These are phyloP conservation scores for Corythaixoides concolor DNA, from an alignment of 2,113 vertebrate species.

Conservation along the genomic window DNA sequence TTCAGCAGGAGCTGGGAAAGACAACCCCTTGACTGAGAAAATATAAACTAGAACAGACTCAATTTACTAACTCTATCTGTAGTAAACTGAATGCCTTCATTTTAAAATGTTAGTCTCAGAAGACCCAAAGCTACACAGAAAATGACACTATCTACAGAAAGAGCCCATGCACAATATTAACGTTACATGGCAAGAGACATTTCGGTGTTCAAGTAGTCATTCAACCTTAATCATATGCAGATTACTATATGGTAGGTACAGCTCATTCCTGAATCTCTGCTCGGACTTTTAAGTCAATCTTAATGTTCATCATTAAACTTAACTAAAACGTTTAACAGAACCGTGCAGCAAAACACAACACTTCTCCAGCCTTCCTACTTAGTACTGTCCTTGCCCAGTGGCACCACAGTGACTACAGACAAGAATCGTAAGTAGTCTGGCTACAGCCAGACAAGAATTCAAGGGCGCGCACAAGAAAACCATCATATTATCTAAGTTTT, in stretches of 20 bases:
- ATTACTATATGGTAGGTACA: conserved; percentile 72
- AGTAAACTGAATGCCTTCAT: not conserved
- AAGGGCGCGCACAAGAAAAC: conserved; percentile 29
- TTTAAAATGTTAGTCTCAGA: conserved; percentile 35
- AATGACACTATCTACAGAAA: conserved; percentile 49
- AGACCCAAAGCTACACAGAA: conserved; percentile 53
- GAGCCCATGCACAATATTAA: conserved; percentile 58
- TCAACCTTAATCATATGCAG: conserved; percentile 69
- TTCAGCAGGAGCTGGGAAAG: conserved; percentile 30
- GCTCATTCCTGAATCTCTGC: conserved; percentile 53
- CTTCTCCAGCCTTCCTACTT: not conserved
- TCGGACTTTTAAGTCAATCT: conserved; percentile 2
- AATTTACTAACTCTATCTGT: not conserved
- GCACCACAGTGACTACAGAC: not conserved
- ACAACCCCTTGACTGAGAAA: conserved; percentile 22
- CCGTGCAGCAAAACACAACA: conserved; percentile 19
- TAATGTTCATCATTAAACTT: not conserved
- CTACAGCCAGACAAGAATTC: conserved; percentile 13
- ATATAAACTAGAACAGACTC: not conserved
- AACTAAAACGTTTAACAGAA: conserved; percentile 29
- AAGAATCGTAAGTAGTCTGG: not conserved
- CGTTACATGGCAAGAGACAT: conserved; percentile 46
- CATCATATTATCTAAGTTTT: conserved; percentile 24
- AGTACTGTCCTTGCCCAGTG: conserved; percentile 18
- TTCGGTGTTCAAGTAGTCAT: conserved; percentile 25